Evolutionary conservation across 2,113 vertebrate species (phyloP).

Genomic region (Epinephelus lanceolatus): DNA sequence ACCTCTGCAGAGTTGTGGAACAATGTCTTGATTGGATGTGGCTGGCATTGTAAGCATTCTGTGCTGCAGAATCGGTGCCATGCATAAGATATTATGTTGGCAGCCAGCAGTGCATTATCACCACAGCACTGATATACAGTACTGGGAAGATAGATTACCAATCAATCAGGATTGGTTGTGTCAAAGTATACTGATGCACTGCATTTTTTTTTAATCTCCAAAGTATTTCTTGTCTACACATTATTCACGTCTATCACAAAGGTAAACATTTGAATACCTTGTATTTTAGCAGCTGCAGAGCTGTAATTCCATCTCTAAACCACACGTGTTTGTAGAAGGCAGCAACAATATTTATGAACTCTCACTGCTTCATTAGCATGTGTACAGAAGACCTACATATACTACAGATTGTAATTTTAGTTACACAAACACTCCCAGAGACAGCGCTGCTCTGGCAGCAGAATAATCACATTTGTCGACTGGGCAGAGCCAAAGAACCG

Average conservation of each 20-base stretch:
- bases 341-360: constrained; percentile 27
- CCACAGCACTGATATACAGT: constrained; percentile 26
- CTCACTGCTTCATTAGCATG: constrained; percentile 23
- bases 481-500: constrained; percentile 39
- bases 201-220: background rate
- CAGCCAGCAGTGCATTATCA: constrained; percentile 43
- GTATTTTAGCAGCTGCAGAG: constrained; percentile 2
- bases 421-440: constrained; percentile 23
- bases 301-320: constrained; percentile 22
- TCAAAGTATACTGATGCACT: constrained; percentile 10
- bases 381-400: background rate
- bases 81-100: constrained; percentile 54
- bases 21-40: constrained; percentile 73
- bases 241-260: background rate
- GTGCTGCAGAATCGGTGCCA: constrained; percentile 59
- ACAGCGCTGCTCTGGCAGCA: constrained; percentile 35
- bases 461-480: constrained; percentile 57
- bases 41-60: constrained; percentile 65
- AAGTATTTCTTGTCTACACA: background rate
- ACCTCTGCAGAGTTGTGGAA: constrained; percentile 61
- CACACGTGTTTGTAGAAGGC: background rate
- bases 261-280: constrained; percentile 21
- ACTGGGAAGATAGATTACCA: constrained; percentile 31
- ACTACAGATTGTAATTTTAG: constrained; percentile 19
- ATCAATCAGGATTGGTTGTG: constrained; percentile 16